Conservation (phyloP, 37 sponge, comb jelly and placozoan genomes). For the Theonella swinhoei region DNA sequence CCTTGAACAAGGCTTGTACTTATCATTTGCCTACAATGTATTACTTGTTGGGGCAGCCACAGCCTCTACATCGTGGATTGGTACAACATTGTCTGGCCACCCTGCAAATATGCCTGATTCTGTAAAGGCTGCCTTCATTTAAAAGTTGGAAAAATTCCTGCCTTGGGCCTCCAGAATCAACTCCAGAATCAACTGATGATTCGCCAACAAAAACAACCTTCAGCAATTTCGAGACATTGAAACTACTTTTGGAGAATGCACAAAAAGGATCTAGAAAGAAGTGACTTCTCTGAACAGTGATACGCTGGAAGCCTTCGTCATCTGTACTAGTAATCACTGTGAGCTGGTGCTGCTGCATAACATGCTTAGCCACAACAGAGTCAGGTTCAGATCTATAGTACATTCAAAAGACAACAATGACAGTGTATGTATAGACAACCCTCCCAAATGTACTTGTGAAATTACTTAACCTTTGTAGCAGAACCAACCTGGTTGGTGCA, state of each 20-base stretch:
- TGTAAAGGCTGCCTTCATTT: no score
- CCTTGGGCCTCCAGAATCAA: slow-evolving; percentile 44
- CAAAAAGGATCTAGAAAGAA: slow-evolving; percentile 26
- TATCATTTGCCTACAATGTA: slow-evolving; percentile 37
- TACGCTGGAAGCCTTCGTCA: slow-evolving; percentile 29
- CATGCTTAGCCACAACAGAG: slow-evolving; percentile 7
- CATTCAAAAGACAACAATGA: no score
- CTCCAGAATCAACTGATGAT: slow-evolving; percentile 45
- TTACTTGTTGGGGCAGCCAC: slow-evolving; percentile 28
- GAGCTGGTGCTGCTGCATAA: slow-evolving; percentile 28
- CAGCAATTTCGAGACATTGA: slow-evolving; percentile 15
- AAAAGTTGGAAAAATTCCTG: slow-evolving; percentile 39
- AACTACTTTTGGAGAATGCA: slow-evolving; percentile 23
- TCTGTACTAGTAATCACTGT: slow-evolving; percentile 5
- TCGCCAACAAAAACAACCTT: slow-evolving; percentile 42
- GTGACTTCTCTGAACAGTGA: slow-evolving; percentile 14
- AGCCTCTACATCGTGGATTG: slow-evolving; percentile 25
- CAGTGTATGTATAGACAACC: no score
- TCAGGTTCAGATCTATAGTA: not conserved
- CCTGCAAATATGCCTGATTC: no score
- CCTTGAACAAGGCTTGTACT: slow-evolving; percentile 31
- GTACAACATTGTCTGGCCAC: slow-evolving; percentile 33
- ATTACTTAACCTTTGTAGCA: no score
- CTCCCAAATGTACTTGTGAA: no score
- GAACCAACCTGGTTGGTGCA: no score